Evolutionary conservation across 2,888 invertebrate species (phyloP), one percentile per base, ranked within the genome.

Genomic region (Melolontha melolontha): DNA sequence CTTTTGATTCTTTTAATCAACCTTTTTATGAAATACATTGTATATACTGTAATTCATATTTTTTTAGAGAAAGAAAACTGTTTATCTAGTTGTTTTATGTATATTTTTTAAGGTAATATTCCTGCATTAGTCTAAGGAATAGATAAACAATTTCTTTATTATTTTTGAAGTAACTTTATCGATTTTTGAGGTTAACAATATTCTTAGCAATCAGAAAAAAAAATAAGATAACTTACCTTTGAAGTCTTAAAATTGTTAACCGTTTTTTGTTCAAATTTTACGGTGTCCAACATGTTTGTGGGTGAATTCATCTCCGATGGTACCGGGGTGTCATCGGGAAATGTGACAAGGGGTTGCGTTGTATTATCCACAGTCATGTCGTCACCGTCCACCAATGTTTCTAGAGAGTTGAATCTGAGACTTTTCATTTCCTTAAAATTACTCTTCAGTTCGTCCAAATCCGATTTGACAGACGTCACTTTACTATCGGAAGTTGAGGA

Each of bases 351-450:
- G 0, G 93, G 93, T 72, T 92, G 91, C 16, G 81, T 51, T 6
- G 75, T 75, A 52, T 82, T 75, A 67, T 82, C 82, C 5, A 76
- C 76, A 41, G 86, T 85, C 75, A 86, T 87, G 73, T 84, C 83
- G 77, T 86, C 86, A 81, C 88, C 88, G 80, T 92, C 92, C 67
- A 92, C 92, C 75, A 93, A 87, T 79, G 93, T 92, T 83, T 94
- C 93, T 85, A 93, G 86, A 29, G 70, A 66, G 64, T 64, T 67
- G 54, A 66, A 67, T 69, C 51, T 69, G 17, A 92, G 85, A 78
- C 90, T 93, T 85, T 93, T 94, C 90, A 95, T 94, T 85, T 94
- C 94, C 71, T 92, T 91, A 83, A 95, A 92, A 79, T 93, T 92
- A 81, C 91, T 92, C 83, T 94, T 91, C 72, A 95, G 87, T 80